These are phyloP conservation scores for Meliscaeva auricollis DNA, from an alignment of 2,888 invertebrate genomes.

Conservation along the genomic window DNA sequence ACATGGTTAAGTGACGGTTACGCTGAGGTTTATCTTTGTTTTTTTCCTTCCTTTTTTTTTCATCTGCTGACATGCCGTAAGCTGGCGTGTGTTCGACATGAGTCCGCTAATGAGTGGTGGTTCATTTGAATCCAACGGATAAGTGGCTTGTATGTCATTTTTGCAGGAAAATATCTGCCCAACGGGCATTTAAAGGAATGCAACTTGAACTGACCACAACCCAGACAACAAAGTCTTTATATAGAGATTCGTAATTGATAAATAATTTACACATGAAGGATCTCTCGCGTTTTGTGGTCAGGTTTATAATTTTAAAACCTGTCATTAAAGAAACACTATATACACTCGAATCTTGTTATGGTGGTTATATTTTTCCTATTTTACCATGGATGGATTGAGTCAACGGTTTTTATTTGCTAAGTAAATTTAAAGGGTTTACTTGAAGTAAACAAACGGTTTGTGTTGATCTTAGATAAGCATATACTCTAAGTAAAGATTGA, in stretches of 20 bases:
- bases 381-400: constrained; percentile 21
- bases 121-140: constrained; percentile 70
- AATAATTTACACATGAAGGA: constrained; percentile 64
- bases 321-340: constrained; percentile 41
- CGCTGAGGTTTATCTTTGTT: constrained; percentile 4
- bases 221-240: constrained; percentile 17
- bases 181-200: constrained; percentile 38
- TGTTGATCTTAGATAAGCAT: constrained; percentile 34
- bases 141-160: constrained; percentile 63
- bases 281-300: constrained; percentile 28
- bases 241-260: constrained; percentile 53
- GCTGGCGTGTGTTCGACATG: constrained; percentile 68
- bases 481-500: background rate
- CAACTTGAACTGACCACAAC: constrained; percentile 7
- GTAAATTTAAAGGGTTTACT: constrained; percentile 51
- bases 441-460: constrained; percentile 8
- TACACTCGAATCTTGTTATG: background rate
- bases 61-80: background rate
- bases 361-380: background rate
- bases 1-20: constrained; percentile 45
- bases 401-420: constrained; percentile 43
- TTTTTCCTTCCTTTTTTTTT: background rate
- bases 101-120: constrained; percentile 69
- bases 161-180: constrained; percentile 45
- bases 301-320: constrained; percentile 7